These are phyloP conservation scores for Pseudomugil gertrudae DNA, from an alignment of 2,797 vertebrate genomes.

Conservation along the genomic window DNA sequence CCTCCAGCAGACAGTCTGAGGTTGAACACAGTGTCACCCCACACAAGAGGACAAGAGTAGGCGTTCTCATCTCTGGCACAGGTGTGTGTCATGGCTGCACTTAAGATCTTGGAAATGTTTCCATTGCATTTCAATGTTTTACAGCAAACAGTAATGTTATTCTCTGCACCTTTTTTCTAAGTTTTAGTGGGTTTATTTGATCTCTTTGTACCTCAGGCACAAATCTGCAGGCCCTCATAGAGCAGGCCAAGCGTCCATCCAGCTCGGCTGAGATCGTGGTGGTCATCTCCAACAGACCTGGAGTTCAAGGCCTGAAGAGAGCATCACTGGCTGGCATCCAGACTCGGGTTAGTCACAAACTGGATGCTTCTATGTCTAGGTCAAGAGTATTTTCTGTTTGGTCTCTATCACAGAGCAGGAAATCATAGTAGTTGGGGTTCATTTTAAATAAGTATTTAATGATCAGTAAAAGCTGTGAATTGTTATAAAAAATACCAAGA, in stretches of 20 bases:
- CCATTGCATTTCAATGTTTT: too few relatives aligned
- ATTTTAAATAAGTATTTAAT: too few relatives aligned
- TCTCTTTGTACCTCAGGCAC: conserved; percentile 81
- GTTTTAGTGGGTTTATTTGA: not conserved
- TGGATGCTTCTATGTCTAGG: not conserved
- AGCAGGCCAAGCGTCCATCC: conserved; percentile 82
- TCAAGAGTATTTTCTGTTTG: too few relatives aligned
- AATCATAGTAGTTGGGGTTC: too few relatives aligned
- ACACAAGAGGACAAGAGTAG: conserved; percentile 83
- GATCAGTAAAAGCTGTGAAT: too few relatives aligned
- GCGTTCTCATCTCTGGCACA: conserved; percentile 95
- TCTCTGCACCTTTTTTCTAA: too few relatives aligned
- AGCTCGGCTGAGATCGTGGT: conserved; percentile 89
- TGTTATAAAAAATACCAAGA: too few relatives aligned
- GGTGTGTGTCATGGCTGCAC: conserved; percentile 74
- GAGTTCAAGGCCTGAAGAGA: conserved; percentile 88
- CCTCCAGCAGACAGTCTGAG: not conserved
- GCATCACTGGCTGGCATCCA: conserved; percentile 90
- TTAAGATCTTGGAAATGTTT: too few relatives aligned
- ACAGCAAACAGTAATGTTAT: not conserved
- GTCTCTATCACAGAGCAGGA: too few relatives aligned
- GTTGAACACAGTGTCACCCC: conserved; percentile 35
- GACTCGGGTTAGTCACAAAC: conserved; percentile 82
- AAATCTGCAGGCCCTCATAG: conserved; percentile 94
- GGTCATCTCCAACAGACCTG: conserved; percentile 92